Evolutionary conservation across 2,113 vertebrate species (phyloP), one percentile per base, ranked within the genome.

Genomic region (Nematolebias whitei): DNA sequence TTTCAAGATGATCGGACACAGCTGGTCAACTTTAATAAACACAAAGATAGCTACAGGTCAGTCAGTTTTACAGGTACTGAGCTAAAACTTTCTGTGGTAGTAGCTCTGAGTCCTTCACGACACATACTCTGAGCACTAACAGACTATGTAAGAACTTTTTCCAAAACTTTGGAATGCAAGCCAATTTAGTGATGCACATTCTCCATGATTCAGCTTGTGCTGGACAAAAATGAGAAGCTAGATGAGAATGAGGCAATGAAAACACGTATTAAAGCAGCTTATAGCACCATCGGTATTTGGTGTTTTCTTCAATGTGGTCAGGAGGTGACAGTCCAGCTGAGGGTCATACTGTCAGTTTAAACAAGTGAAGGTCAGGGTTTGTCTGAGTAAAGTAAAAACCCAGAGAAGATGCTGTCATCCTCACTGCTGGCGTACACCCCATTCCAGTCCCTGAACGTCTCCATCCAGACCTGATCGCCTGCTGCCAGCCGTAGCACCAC

Each of bases 391-490:
- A 98, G 91, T 75, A 99, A 92, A 75, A 99, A 99, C 9, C 97
- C 97, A 1, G 95, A 95, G 68, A 98, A 99, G 86, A 95, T 86
- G 56, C 97, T 98, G 85, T 98, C 96, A 0, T 99, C 97, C 78
- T 99, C 97, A 0, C 93, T 90, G 13, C 97, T 94, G 18, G 92
- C 94, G 1, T 98, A 96, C 4, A 94, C 85, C 1, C 97, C 96
- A 2, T 98, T 98, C 96, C 96, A 98, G 71, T 98, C 96, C 84
- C 95, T 93, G 0, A 94, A 86, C 0, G 94, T 96, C 85, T 99
- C 96, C 86, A 99, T 86, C 97, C 97, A 99, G 48, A 99, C 96
- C 68, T 96, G 94, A 79, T 99, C 98, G 0, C 96, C 96, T 0
- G 8, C 88, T 0, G 74, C 86, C 62, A 99, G 87, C 67, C 86